These are phyloP conservation scores for Gopherus evgoodei DNA, from an alignment of 2,113 vertebrate genomes.

Conservation along the genomic window DNA sequence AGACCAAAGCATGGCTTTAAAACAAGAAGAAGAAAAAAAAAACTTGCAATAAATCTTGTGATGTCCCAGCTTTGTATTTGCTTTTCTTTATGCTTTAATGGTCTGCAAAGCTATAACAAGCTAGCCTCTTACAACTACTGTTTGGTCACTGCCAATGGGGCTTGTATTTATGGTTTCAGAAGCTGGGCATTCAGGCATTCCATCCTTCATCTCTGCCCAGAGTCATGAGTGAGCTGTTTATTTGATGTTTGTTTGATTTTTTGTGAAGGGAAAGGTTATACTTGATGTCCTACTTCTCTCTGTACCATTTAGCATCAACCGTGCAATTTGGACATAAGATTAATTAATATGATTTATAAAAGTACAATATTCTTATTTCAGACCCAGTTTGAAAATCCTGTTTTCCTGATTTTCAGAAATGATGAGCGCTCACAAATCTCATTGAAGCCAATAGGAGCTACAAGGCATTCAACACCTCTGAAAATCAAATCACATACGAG, in stretches of 20 bases:
- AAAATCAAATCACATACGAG: neutral
- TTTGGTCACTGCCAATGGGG: neutral
- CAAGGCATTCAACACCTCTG: neutral
- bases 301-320: neutral
- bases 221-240: neutral
- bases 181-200: neutral
- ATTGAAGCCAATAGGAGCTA: neutral
- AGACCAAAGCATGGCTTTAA: constrained; percentile 27
- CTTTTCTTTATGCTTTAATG: constrained; percentile 24
- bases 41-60: constrained; percentile 11
- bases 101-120: neutral
- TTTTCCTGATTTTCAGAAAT: neutral
- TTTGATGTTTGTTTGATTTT: constrained; percentile 30
- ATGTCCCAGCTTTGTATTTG: neutral
- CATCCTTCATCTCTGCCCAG: constrained; percentile 20
- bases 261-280: neutral
- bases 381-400: neutral
- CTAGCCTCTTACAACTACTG: neutral
- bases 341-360: neutral
- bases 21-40: neutral
- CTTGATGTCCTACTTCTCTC: neutral
- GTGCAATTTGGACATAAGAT: neutral
- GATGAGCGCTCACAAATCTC: neutral
- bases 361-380: neutral
- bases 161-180: neutral